These are phyloP conservation scores for Lasiurus cinereus DNA, from an alignment of 2,113 vertebrate genomes.

Conservation along the genomic window DNA sequence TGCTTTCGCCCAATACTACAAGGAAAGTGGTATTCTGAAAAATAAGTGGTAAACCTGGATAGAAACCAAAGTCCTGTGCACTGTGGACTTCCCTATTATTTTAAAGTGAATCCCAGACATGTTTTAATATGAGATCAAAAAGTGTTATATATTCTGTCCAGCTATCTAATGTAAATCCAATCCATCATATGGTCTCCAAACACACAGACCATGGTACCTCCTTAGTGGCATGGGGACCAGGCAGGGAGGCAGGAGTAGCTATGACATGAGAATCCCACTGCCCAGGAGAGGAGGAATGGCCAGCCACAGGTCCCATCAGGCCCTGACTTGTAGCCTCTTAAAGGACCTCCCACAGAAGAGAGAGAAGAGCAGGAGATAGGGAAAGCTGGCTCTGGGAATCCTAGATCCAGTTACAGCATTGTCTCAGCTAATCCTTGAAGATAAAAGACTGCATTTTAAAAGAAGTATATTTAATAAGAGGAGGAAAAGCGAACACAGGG, in stretches of 20 bases:
- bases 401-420: slow-evolving; percentile 59
- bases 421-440: slow-evolving; percentile 59
- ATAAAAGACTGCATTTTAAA: slow-evolving; percentile 57
- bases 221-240: background rate
- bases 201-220: background rate
- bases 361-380: background rate
- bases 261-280: background rate
- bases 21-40: background rate
- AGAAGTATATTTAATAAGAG: slow-evolving; percentile 1
- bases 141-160: background rate
- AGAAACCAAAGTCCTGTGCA: background rate
- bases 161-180: slow-evolving; percentile 1
- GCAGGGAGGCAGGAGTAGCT: background rate
- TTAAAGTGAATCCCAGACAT: background rate
- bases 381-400: background rate
- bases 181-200: background rate
- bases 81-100: background rate
- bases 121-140: background rate
- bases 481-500: background rate
- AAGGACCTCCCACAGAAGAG: slow-evolving; percentile 26
- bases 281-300: background rate
- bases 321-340: background rate
- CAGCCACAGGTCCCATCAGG: background rate
- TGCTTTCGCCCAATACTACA: background rate
- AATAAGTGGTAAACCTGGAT: background rate